A percentile compares a stretch with the other conserved stretches of the same genome.
Conservation (phyloP, 2,113 vertebrate species). For the Neodon shergylaensis region DNA sequence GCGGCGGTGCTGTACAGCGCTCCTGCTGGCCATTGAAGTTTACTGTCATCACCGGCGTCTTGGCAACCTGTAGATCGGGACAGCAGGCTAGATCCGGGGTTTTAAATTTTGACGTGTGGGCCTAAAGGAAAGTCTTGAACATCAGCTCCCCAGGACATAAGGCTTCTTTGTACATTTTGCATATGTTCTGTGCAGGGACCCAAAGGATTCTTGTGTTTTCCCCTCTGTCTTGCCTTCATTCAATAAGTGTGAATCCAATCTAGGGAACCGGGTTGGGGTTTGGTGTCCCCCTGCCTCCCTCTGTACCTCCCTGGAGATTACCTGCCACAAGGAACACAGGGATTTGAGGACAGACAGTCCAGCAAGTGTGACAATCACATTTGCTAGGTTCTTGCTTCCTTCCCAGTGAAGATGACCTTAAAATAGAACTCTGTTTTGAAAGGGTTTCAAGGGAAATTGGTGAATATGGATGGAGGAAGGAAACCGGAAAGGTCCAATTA, state of each 20-base stretch:
- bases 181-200: neutral
- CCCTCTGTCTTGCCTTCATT: neutral
- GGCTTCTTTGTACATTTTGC: neutral
- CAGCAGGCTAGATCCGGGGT: neutral
- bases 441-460: conserved; percentile 44
- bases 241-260: neutral
- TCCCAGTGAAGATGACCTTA: neutral
- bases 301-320: neutral
- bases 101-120: neutral
- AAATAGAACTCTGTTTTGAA: conserved; percentile 48
- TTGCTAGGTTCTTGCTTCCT: neutral
- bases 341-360: neutral
- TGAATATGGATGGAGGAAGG: conserved; percentile 7
- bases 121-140: conserved; percentile 14
- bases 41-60: conserved; percentile 25
- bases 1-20: neutral
- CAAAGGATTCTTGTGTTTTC: too few species aligned
- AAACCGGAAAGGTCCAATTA: conserved; percentile 1
- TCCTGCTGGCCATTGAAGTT: neutral
- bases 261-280: neutral
- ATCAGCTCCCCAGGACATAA: neutral
- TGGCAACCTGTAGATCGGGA: neutral
- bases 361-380: neutral
- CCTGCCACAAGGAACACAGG: neutral
- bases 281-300: neutral